Evolutionary conservation across 30 jellyfish, hydroid and myxozoan genomes (phyloP), one percentile per base, ranked within the genome.

Genomic region (Clytia hemisphaerica): DNA sequence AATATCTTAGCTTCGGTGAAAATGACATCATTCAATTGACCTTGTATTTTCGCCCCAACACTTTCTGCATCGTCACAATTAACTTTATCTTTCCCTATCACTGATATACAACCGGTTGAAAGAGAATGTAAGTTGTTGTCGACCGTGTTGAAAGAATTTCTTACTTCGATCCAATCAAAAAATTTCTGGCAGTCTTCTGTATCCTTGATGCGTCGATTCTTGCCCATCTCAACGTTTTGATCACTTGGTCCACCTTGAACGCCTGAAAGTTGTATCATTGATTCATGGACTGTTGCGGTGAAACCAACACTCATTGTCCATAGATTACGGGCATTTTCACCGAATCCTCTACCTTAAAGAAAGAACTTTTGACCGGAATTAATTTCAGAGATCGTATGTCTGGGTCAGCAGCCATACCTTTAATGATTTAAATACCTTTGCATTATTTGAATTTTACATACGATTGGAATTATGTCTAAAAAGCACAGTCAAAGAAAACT

Each of bases 191-290:
- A 33, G 45, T 76, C 83, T n/a, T 76, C 7, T 26, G 42, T 40
- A 48, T 76, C 86, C 29, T 64, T 66, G 12, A 18, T 30, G 12
- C 45, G 33, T 67, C 86, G 35, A 37, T 79, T n/a, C n/a, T 50
- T 38, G n/a, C 84, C 82, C 18, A 78, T 53, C 22, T 67, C 86
- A 24, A 34, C 80, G 40, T 78, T 78, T 54, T 78, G 92, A 49
- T 78, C 92, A 40, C 84, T 67, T 4, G 88, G 9, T 19, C 55
- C 68, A 18, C 44, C 69, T 10, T 57, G 0, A 4, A 28, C 59
- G 27, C 65, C 82, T 49, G 92, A 19, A 7, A 78, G 42, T 2
- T 36, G 33, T 14, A 37, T 63, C 92, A 78, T 78, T 67, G 85
- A 77, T 1, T 40, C 69, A 33, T 78, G 82, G 3, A 78, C 28